A percentile compares a stretch with the other conserved stretches of the same genome.
Evolutionary conservation across 2,113 vertebrate species (phyloP).

Genomic region (Pterophyllum scalare): DNA sequence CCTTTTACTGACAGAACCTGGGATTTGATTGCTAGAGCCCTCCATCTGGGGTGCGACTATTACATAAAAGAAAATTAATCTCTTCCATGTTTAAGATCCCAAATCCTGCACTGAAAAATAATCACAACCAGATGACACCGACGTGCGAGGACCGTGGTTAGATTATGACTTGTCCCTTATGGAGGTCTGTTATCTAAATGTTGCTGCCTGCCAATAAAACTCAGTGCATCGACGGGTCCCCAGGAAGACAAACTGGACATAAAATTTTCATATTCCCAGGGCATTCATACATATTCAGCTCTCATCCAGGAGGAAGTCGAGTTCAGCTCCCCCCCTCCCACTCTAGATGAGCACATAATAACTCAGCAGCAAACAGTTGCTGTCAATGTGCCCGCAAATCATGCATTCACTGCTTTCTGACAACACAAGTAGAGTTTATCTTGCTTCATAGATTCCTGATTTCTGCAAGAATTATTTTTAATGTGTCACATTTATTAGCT

Average conservation of each 20-base stretch:
- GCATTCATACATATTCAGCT: constrained; percentile 42
- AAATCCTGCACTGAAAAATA: neutral
- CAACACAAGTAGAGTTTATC: neutral
- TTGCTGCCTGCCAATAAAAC: constrained; percentile 1
- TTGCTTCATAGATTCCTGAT: neutral
- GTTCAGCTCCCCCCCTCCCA: neutral
- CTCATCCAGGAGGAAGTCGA: neutral
- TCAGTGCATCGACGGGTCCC: neutral
- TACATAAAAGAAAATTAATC: neutral
- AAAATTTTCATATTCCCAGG: constrained; percentile 20
- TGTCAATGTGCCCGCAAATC: neutral
- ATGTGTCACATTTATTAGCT: neutral
- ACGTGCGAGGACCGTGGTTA: neutral
- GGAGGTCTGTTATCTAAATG: neutral
- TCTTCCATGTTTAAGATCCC: neutral
- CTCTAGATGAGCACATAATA: neutral
- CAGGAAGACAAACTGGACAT: constrained; percentile 41
- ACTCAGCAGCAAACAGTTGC: neutral
- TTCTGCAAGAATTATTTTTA: neutral
- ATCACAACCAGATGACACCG: neutral
- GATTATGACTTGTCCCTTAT: neutral
- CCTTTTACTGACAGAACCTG: neutral
- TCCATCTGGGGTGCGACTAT: neutral
- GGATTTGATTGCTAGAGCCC: neutral
- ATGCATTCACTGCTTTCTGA: neutral